Conservation (phyloP, 2,797 vertebrate genomes). For the Anableps anableps region DNA sequence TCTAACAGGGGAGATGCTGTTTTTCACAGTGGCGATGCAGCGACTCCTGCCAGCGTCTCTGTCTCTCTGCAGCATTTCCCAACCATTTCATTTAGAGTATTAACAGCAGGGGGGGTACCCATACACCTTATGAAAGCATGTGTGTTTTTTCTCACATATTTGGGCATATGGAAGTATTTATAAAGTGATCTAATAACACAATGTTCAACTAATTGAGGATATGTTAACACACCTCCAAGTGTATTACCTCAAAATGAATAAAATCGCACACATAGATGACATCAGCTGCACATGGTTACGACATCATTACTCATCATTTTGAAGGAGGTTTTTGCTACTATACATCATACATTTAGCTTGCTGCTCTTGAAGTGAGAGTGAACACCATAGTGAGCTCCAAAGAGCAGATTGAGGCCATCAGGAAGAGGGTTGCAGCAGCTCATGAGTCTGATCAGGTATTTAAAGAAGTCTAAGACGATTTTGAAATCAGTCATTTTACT, state of each 20-base stretch:
- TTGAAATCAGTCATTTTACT: too few species aligned
- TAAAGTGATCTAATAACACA: not conserved
- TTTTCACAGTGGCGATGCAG: constrained; percentile 2
- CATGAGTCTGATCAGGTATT: too few species aligned
- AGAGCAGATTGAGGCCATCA: not conserved
- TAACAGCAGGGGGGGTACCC: too few species aligned
- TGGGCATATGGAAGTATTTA: not conserved
- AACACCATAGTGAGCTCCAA: not conserved
- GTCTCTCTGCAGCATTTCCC: constrained; percentile 19
- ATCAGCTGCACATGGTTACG: not conserved
- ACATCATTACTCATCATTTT: not conserved
- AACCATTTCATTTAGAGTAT: not conserved
- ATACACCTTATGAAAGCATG: not conserved
- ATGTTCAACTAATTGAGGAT: not conserved
- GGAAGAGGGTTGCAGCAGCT: not conserved
- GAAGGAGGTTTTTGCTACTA: not conserved
- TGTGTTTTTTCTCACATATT: not conserved
- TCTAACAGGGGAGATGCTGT: constrained; percentile 15
- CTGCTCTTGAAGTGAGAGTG: not conserved
- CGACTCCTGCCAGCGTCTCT: constrained; percentile 16
- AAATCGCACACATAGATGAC: not conserved
- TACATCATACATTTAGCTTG: not conserved
- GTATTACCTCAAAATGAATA: not conserved
- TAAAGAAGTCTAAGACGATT: too few species aligned
- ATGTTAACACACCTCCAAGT: not conserved